Base-by-base conservation (phyloP, 2,797 vertebrate genomes). In the Amblyopsis hoosieri region DNA sequence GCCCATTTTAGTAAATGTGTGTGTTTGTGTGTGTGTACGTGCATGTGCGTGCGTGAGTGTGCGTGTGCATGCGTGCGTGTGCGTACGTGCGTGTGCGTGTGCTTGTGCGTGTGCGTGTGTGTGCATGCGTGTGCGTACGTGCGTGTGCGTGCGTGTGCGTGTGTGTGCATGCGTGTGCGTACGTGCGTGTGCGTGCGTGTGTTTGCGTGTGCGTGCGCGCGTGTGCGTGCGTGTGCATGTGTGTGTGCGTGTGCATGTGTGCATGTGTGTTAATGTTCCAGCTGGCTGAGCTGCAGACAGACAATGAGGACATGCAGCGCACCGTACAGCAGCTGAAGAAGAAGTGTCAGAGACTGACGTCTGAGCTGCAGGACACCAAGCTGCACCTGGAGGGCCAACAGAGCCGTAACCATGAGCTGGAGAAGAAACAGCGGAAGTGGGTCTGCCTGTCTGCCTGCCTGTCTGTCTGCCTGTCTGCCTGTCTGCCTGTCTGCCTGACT, bases 391-490 rank as follows among this genome's bases (percentile, higher is more conserved):
- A 99, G 89, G 95, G 95, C 14, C 95, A 99, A 68, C 97, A 99
- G 75, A 96, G 94, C 62, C 96, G 98, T 64, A 99, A 95, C 90
- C 96, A 99, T 0, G 97, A 99, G 72, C 93, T 99, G 89, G 97
- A 99, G 87, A 99, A 98, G 93, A 99, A 99, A 75, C 97, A 99
- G 87, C 91, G 95, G 83, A 98, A 95, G 98, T 98, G 75, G 86
- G 95, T 92, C 6, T 51, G 13, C 1, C 7, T 60, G 1, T 54
- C 12, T 45, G 17, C 9, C 29, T 55, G 12, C 9, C 12, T 54
- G 9, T 12, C 23, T 37, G 2, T 14, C 12, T 37, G 33, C 33
- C 49, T 37, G 6, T 56, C 12, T 60, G 2, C 60, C 23, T 66
- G 6, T 55, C 17, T 17, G 45, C 53, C 50, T 57, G 33, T 45